Conservation (phyloP, 2,797 vertebrate genomes). For the Anas bernieri region DNA sequence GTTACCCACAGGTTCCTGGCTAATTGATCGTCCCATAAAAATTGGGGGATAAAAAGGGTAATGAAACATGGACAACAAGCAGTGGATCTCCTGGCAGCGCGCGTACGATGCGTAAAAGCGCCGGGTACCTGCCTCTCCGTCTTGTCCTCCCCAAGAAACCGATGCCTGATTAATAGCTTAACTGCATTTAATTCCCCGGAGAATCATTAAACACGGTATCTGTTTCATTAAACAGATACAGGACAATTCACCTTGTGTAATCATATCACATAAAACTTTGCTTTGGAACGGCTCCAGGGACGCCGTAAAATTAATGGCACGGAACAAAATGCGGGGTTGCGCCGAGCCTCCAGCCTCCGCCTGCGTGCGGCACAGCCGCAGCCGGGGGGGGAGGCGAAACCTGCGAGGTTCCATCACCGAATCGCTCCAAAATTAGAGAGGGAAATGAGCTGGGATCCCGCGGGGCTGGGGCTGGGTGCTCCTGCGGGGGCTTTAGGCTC, state of each 20-base stretch:
- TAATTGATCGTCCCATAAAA: neutral
- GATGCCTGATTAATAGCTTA: constrained; percentile 64
- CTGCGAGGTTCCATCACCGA: neutral
- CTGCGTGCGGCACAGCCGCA: neutral
- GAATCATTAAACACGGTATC: constrained; percentile 67
- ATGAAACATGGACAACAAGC: neutral
- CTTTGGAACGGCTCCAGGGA: constrained; percentile 76
- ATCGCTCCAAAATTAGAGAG: neutral
- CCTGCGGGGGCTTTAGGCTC: neutral
- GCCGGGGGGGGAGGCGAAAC: neutral
- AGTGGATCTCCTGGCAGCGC: rapidly evolving
- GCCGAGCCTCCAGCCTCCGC: neutral
- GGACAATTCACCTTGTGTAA: constrained; percentile 81
- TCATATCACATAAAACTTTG: constrained; percentile 79
- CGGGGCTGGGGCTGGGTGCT: neutral
- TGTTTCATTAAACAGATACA: constrained; percentile 76
- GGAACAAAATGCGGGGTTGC: constrained; percentile 63
- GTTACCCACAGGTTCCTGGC: neutral
- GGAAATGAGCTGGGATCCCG: rapidly evolving
- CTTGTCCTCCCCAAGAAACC: neutral
- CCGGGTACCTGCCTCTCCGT: neutral
- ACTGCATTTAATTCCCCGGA: constrained; percentile 47
- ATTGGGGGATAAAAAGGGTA: neutral
- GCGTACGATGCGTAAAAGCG: neutral
- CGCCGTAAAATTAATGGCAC: constrained; percentile 75